These are phyloP conservation scores for Sicus ferrugineus DNA, from an alignment of 2,888 invertebrate genomes.

Conservation along the genomic window DNA sequence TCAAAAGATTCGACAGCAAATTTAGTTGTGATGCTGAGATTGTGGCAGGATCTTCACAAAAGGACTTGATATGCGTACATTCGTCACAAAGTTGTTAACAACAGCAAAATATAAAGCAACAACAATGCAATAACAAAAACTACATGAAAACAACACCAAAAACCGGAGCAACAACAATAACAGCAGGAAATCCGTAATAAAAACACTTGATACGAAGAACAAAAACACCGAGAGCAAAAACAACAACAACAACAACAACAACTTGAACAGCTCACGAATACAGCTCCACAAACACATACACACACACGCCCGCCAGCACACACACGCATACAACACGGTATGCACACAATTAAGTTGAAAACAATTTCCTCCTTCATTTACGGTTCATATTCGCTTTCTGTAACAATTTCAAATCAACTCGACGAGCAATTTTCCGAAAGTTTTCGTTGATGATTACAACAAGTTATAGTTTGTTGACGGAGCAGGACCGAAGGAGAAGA, in stretches of 20 bases:
- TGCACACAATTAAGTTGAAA: slow-evolving; percentile 31
- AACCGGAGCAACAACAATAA: not conserved
- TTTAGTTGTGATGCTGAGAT: not conserved
- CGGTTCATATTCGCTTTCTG: slow-evolving; percentile 32
- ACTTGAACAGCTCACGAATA: no score
- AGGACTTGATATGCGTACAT: slow-evolving; percentile 1
- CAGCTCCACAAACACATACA: not conserved
- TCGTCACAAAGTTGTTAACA: not conserved
- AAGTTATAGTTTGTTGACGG: not conserved
- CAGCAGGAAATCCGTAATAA: not conserved
- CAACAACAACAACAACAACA: no score
- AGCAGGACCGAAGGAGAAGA: not conserved
- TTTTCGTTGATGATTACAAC: slow-evolving; percentile 22
- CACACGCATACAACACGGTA: not conserved
- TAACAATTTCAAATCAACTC: slow-evolving; percentile 24
- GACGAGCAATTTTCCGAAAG: slow-evolving; percentile 28
- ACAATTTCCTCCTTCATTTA: slow-evolving; percentile 33
- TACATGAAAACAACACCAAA: slow-evolving; percentile 2
- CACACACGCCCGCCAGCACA: not conserved
- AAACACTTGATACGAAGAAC: not conserved
- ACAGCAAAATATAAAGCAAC: not conserved
- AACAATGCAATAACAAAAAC: not conserved
- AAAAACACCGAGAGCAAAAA: not conserved
- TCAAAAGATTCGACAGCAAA: not conserved
- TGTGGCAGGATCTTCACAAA: not conserved